phyloP scores from a whole-genome alignment of 1,140 invertebrate genomes.

The Cepaea nemoralis region DNA sequence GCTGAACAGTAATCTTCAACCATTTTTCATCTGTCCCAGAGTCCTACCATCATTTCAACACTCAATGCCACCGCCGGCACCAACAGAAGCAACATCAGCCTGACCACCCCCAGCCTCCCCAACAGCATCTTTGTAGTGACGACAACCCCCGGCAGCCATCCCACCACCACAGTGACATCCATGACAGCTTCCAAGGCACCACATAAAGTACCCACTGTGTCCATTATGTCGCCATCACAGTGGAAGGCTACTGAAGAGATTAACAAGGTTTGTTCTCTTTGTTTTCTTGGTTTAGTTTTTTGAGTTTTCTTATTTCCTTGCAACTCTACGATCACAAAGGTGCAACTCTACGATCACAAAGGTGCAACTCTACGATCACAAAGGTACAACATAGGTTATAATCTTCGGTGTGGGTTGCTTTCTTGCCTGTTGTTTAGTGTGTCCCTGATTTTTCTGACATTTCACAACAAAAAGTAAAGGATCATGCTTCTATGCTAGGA shows the following conservation, averaged over 20 bases:
- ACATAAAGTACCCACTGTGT: not conserved
- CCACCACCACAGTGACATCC: not conserved
- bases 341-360: too few species aligned
- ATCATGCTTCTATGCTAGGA: too few species aligned
- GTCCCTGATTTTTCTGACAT: too few species aligned
- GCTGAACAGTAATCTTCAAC: too few species aligned
- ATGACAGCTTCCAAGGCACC: not conserved
- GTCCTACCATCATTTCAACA: not conserved
- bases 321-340: too few species aligned
- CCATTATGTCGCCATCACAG: not conserved
- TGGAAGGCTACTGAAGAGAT: slow-evolving; percentile 16
- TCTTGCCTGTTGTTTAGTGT: too few species aligned
- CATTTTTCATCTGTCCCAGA: not conserved
- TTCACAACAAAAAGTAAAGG: too few species aligned
- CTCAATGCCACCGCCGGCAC: not conserved
- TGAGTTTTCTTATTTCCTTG: too few species aligned
- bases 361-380: too few species aligned
- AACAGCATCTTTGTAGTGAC: slow-evolving; percentile 1
- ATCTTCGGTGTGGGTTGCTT: too few species aligned
- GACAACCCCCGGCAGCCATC: not conserved
- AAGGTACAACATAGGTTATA: too few species aligned
- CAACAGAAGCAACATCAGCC: slow-evolving; percentile 6
- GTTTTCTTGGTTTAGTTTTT: too few species aligned
- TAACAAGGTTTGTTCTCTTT: not conserved
- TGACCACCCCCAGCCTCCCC: not conserved